Evolutionary conservation across 2,888 invertebrate species (phyloP), one percentile per base, ranked within the genome.

Genomic region (Pachycephus smyrnensis): DNA sequence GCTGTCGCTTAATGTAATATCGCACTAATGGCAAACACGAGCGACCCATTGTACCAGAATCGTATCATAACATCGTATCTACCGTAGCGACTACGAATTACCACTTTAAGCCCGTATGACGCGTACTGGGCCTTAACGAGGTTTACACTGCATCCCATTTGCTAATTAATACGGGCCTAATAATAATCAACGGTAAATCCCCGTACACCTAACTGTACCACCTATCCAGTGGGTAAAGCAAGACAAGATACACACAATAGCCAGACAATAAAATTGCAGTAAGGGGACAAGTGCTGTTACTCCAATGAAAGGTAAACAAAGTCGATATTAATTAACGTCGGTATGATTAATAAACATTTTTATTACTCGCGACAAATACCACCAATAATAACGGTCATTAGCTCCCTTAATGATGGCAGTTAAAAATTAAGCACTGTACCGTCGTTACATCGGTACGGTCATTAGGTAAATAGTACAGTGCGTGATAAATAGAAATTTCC

Each of bases 81-180:
- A 73, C 82, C 78, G 80, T 80, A 79, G 80, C 77, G 82, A 82
- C 81, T 82, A 82, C 83, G 82, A 86, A 87, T 85, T 84, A 82
- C 77, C 82, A 82, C 83, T 85, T 86, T 82, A 83, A 83, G 79
- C 80, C 79, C 36, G 77, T 77, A 80, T 80, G 68, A 77, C 32
- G 35, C 81, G 76, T 77, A 71, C 76, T 36, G 55, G 36, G 3
- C 11, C 36, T 12, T 4, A 73, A 35, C n/a, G 36, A 73, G 36
- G 36, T 73, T 73, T 73, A 33, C 30, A 55, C 40, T 55, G 71
- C 11, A 69, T 33, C 12, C 76, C 23, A 77, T 79, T 73, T 30
- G 73, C 75, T 36, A 32, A 11, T 71, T 71, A 71, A 30, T 71
- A 9, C 71, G 11, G 71, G 68, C 23, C 1, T 55, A 55, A 55